These are phyloP conservation scores for Nannoperca obscura DNA, from an alignment of 2,797 vertebrate species.

Conservation along the genomic window DNA sequence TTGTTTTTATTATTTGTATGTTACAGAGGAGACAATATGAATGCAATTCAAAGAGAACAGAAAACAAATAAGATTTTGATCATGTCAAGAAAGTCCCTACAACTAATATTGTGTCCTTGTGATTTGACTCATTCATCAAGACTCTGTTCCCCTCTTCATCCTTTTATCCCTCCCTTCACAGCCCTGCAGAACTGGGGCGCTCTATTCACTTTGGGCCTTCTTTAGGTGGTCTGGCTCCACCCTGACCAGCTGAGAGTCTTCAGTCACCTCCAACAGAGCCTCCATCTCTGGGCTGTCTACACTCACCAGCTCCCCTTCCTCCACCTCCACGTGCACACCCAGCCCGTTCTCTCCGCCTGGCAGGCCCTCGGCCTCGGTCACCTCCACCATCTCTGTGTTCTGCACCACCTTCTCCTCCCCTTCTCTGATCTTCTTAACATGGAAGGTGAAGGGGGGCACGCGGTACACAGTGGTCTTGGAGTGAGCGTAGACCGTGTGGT, in stretches of 20 bases:
- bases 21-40: conserved; percentile 61
- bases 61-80: conserved; percentile 63
- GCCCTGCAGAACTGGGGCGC: conserved; percentile 9
- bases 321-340: conserved; percentile 70
- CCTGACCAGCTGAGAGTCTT: conserved; percentile 90
- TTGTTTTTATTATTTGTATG: conserved; percentile 39
- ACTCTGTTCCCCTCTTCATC: conserved; percentile 38
- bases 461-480: conserved; percentile 95
- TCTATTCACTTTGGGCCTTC: conserved; percentile 86
- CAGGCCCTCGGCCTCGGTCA: conserved; percentile 79
- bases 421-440: conserved; percentile 96
- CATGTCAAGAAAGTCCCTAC: conserved; percentile 63
- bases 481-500: conserved; percentile 90
- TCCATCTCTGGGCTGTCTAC: conserved; percentile 85
- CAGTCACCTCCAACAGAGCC: conserved; percentile 90
- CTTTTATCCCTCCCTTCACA: neutral
- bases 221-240: conserved; percentile 87
- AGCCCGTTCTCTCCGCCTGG: conserved; percentile 68
- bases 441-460: conserved; percentile 98
- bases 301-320: conserved; percentile 82
- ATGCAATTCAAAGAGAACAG: conserved; percentile 69
- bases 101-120: conserved; percentile 66
- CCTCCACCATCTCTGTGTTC: conserved; percentile 87
- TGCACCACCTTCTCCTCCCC: conserved; percentile 88
- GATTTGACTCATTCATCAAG: conserved; percentile 49